phyloP scores from a whole-genome alignment of 2,113 vertebrate species.

The Calidris pugnax region DNA sequence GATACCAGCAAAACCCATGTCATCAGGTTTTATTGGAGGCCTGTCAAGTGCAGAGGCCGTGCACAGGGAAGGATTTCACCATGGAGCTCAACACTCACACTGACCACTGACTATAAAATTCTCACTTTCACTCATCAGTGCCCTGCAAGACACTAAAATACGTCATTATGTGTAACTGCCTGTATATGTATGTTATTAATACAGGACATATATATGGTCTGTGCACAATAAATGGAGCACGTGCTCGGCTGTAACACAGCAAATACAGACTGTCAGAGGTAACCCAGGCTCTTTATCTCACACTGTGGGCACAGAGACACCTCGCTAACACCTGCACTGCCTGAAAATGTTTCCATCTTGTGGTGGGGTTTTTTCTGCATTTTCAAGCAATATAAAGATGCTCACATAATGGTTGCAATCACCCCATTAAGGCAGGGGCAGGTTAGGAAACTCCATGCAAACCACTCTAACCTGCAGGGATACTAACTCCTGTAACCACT shows the following conservation, averaged over 20 bases:
- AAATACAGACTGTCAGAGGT: too few relatives aligned
- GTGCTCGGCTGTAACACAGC: neutral
- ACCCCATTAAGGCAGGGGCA: neutral
- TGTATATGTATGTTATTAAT: fast-evolving
- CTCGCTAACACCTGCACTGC: neutral
- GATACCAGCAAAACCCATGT: neutral
- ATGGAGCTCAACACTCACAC: neutral
- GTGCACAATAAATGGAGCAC: neutral
- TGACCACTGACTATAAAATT: neutral
- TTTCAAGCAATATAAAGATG: neutral
- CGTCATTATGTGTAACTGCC: neutral
- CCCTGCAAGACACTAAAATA: neutral
- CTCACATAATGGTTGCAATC: neutral
- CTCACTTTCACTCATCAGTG: neutral
- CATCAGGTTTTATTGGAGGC: neutral
- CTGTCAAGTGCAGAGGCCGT: neutral
- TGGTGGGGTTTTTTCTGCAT: neutral
- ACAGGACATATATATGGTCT: neutral
- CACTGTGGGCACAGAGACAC: neutral
- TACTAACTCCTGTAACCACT: neutral
- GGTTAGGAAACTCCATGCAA: neutral
- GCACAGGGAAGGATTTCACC: neutral
- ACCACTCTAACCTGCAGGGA: neutral
- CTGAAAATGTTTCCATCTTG: neutral
- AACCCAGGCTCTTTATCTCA: too few relatives aligned